Conservation (phyloP, 1,140 invertebrate genomes). For the Drosophila rhopaloa region DNA sequence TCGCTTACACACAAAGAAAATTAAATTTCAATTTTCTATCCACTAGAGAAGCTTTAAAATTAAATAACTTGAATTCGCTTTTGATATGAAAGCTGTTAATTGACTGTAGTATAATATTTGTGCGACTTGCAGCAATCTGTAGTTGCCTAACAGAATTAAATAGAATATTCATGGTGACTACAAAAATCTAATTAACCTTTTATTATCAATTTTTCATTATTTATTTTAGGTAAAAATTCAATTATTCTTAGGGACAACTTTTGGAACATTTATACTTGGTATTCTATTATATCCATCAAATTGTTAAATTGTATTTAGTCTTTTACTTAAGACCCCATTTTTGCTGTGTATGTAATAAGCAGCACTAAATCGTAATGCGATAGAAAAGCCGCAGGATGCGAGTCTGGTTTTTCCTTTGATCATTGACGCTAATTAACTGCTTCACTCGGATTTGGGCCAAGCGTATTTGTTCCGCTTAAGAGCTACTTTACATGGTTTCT, state of each 20-base stretch:
- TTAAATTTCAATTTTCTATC: not conserved
- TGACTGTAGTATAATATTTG: not conserved
- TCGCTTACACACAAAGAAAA: slow-evolving; percentile 34
- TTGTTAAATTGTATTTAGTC: not conserved
- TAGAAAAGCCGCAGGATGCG: slow-evolving; percentile 12
- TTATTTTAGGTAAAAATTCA: no score
- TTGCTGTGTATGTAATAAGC: slow-evolving; percentile 23
- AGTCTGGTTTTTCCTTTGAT: slow-evolving; percentile 30
- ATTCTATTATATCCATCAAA: no score
- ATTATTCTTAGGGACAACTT: no score
- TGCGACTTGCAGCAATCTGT: no score
- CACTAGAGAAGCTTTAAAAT: not conserved
- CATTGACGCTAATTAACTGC: slow-evolving; percentile 38
- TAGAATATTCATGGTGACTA: no score
- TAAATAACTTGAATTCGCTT: no score
- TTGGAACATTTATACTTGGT: no score
- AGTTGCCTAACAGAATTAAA: no score
- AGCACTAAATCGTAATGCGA: slow-evolving; percentile 18
- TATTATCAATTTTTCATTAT: no score
- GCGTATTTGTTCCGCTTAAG: slow-evolving; percentile 1
- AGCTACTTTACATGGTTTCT: slow-evolving; percentile 16
- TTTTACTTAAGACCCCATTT: not conserved
- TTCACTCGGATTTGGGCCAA: slow-evolving; percentile 41
- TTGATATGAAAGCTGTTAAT: no score
- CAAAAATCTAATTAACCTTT: no score